These are phyloP conservation scores for Caenorhabditis sp. DNA, from an alignment of 2,888 invertebrate genomes.

Conservation along the genomic window DNA sequence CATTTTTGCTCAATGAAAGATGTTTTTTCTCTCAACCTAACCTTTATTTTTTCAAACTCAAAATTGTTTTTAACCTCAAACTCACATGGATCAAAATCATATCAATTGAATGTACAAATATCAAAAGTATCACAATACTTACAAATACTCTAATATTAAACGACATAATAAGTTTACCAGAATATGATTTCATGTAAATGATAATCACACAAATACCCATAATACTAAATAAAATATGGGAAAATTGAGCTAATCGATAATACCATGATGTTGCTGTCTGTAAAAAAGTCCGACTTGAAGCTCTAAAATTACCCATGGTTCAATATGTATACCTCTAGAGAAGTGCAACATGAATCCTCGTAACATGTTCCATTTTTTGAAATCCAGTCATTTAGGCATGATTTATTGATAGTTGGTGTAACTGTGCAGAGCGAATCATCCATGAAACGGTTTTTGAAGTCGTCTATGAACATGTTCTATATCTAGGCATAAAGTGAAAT, in stretches of 20 bases:
- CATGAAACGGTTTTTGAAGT: neutral
- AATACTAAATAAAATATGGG: slow-evolving; percentile 26
- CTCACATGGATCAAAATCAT: slow-evolving; percentile 34
- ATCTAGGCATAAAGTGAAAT: no score
- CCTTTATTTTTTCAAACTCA: no score
- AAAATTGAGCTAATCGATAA: slow-evolving; percentile 29
- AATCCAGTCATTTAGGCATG: slow-evolving; percentile 24
- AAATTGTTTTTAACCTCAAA: no score
- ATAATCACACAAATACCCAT: slow-evolving; percentile 2
- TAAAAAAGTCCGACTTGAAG: neutral
- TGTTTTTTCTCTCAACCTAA: neutral
- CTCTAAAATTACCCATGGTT: neutral
- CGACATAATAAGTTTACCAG: slow-evolving; percentile 21
- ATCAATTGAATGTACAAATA: slow-evolving; percentile 28
- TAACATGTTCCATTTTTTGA: slow-evolving; percentile 34
- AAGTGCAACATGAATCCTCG: slow-evolving; percentile 36
- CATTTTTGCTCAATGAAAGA: no score
- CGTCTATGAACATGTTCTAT: neutral
- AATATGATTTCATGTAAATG: slow-evolving; percentile 4
- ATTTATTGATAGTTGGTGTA: slow-evolving; percentile 4
- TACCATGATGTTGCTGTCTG: slow-evolving; percentile 39
- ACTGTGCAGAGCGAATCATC: slow-evolving; percentile 7
- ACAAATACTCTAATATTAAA: slow-evolving; percentile 26
- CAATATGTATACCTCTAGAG: slow-evolving; percentile 13
- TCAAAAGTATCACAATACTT: slow-evolving; percentile 20